Percentiles rank a stretch among this genome's conserved stretches.
Evolutionary conservation across 2,888 invertebrate genomes (phyloP).

Genomic region (Cremastinae sp.): DNA sequence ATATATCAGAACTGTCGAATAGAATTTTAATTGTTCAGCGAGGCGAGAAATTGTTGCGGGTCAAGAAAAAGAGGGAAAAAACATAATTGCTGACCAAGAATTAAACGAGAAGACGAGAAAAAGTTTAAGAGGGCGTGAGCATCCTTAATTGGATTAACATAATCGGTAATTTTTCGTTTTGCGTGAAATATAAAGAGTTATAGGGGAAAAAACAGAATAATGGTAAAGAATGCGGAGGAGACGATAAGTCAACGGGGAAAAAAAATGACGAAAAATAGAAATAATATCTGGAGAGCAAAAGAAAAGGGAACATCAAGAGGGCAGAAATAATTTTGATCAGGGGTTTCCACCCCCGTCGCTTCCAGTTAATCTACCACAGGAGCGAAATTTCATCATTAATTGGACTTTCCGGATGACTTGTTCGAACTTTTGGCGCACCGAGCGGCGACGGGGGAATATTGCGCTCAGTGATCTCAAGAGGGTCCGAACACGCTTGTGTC

Average conservation of each 20-base stretch:
- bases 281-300: not conserved
- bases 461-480: not conserved
- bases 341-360: not conserved
- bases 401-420: slow-evolving; percentile 47
- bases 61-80: not conserved
- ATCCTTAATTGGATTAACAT: slow-evolving; percentile 37
- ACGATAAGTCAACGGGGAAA: not conserved
- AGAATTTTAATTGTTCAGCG: no score
- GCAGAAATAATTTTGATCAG: slow-evolving; percentile 42
- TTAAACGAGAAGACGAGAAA: not conserved
- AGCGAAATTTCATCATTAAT: slow-evolving; percentile 45
- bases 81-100: not conserved
- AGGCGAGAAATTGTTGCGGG: no score
- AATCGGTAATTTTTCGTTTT: slow-evolving; percentile 12
- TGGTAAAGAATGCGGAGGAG: not conserved
- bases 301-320: slow-evolving; percentile 25
- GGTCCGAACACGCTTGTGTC: not conserved
- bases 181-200: no score
- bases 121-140: not conserved
- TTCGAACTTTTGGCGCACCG: slow-evolving; percentile 36
- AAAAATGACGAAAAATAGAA: no score
- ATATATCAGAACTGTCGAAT: not conserved
- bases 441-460: not conserved
- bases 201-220: no score
- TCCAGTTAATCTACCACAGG: not conserved